These are phyloP conservation scores for Drosophila watanabei DNA, from an alignment of 1,140 invertebrate species.

Conservation along the genomic window DNA sequence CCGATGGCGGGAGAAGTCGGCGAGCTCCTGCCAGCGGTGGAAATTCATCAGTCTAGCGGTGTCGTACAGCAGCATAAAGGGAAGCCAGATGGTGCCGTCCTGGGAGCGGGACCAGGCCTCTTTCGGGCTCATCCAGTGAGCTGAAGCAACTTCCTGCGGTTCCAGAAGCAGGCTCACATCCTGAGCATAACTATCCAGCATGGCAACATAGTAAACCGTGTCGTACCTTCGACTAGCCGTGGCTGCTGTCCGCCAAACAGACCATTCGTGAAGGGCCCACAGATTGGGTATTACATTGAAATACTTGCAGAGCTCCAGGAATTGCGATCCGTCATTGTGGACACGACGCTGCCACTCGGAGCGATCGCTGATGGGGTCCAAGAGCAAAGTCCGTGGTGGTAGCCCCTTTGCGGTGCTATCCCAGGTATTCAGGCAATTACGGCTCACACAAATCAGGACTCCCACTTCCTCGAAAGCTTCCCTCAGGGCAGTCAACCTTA, in stretches of 20 bases:
- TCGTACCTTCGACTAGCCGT: slow-evolving; percentile 88
- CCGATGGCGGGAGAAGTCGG: slow-evolving; percentile 57
- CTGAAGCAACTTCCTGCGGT: slow-evolving; percentile 57
- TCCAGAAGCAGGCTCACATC: slow-evolving; percentile 57
- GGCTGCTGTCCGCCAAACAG: slow-evolving; percentile 93
- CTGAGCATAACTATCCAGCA: slow-evolving; percentile 85
- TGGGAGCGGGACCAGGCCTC: slow-evolving; percentile 85
- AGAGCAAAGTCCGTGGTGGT: slow-evolving; percentile 25
- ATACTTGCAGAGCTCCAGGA: slow-evolving; percentile 90
- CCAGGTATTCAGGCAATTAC: slow-evolving; percentile 4
- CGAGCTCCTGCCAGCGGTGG: slow-evolving; percentile 84
- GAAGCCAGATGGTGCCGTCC: slow-evolving; percentile 89
- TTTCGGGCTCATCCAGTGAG: slow-evolving; percentile 56
- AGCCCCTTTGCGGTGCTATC: neutral
- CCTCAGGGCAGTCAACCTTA: slow-evolving; percentile 93
- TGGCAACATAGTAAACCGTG: slow-evolving; percentile 92
- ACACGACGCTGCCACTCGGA: slow-evolving; percentile 86
- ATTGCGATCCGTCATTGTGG: slow-evolving; percentile 89
- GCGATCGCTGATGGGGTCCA: slow-evolving; percentile 34
- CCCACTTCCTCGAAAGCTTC: slow-evolving; percentile 97
- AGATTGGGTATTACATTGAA: slow-evolving; percentile 92
- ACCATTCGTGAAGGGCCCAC: slow-evolving; percentile 93
- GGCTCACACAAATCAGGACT: slow-evolving; percentile 88
- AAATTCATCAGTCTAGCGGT: slow-evolving; percentile 85
- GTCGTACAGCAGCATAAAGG: slow-evolving; percentile 87